Evolutionary conservation across 2,113 vertebrate genomes (phyloP).

Genomic region (Thermophis baileyi): DNA sequence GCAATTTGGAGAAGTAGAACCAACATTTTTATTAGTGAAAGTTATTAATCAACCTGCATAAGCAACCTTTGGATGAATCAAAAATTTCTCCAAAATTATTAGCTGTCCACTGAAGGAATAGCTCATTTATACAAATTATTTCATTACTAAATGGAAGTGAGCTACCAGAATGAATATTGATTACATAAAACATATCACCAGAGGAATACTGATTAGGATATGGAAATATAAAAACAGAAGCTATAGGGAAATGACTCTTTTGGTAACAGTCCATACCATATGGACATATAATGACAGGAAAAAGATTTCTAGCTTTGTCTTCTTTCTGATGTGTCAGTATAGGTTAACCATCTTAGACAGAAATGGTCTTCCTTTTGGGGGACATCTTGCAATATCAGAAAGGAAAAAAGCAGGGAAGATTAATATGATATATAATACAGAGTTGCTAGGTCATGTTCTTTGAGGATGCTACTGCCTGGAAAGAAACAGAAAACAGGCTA

Average conservation of each 20-base stretch:
- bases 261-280: neutral
- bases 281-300: neutral
- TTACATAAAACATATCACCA: neutral
- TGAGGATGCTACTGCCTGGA: neutral
- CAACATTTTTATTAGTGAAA: neutral
- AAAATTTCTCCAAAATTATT: neutral
- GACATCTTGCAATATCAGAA: neutral
- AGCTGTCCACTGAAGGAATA: neutral
- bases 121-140: neutral
- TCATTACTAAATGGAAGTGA: neutral
- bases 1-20: neutral
- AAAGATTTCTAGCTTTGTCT: neutral
- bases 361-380: neutral
- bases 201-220: neutral
- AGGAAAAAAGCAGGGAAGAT: neutral
- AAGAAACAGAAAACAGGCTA: neutral
- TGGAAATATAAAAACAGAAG: neutral
- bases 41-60: neutral
- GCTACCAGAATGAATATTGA: neutral
- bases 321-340: neutral
- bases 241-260: neutral
- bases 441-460: neutral
- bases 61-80: neutral
- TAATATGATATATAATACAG: neutral
- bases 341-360: neutral